Conservation (phyloP, 2,797 vertebrate species). For the Anomalospiza imberbis region DNA sequence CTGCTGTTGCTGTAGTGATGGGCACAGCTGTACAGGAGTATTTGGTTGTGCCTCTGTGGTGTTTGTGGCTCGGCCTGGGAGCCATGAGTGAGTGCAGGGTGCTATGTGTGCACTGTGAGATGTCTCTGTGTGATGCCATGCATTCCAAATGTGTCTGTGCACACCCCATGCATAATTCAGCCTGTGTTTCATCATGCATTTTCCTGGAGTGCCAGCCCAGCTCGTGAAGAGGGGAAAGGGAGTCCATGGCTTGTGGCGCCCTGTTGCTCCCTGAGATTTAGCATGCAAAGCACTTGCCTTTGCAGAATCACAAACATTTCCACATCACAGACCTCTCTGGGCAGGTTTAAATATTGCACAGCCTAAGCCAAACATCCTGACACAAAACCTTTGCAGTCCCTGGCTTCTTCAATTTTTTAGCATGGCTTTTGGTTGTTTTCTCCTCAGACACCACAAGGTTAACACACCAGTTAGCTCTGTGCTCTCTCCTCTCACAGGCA, state of each 20-base stretch:
- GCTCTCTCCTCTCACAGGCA: not conserved
- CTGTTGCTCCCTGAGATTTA: not conserved
- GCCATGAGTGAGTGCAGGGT: accelerated
- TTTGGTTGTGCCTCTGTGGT: not conserved
- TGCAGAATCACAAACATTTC: not conserved
- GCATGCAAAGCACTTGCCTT: not conserved
- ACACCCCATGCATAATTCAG: not conserved
- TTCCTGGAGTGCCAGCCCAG: not conserved
- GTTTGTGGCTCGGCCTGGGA: not conserved
- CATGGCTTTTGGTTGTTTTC: not conserved
- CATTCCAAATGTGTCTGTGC: not conserved
- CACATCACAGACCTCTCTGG: not conserved
- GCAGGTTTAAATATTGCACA: not conserved
- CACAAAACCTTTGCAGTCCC: not conserved
- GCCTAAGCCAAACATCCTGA: not conserved
- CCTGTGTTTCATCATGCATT: not conserved
- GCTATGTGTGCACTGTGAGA: not conserved
- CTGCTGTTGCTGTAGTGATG: not conserved
- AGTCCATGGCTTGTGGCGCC: not conserved
- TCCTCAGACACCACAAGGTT: not conserved
- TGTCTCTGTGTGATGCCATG: not conserved
- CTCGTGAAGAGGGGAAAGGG: not conserved
- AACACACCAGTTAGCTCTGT: not conserved
- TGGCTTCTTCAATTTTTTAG: not conserved
- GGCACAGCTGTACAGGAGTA: not conserved